Evolutionary conservation across 2,888 invertebrate genomes (phyloP).

Genomic region (Pilophorus perplexus): DNA sequence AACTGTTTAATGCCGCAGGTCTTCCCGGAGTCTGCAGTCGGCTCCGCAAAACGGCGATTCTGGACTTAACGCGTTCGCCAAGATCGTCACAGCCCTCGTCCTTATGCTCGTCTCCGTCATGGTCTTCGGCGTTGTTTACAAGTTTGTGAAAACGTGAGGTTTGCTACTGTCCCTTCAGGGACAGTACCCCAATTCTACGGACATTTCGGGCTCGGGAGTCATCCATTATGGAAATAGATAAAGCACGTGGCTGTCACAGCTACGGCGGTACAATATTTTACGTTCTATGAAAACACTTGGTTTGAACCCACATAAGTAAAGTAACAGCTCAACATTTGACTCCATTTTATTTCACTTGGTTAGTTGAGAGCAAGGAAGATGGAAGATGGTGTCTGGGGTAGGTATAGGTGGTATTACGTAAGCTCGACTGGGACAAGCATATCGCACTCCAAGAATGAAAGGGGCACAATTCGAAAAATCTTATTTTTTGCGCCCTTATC

Average conservation of each 20-base stretch:
- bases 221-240: constrained; percentile 10
- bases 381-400: too few relatives aligned
- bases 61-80: constrained; percentile 68
- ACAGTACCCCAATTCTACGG: constrained; percentile 30
- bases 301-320: too few relatives aligned
- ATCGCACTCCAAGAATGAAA: too few relatives aligned
- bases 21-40: constrained; percentile 20
- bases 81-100: constrained; percentile 67
- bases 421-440: too few relatives aligned
- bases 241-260: not conserved
- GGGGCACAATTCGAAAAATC: too few relatives aligned
- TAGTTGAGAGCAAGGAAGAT: too few relatives aligned
- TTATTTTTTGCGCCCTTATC: too few relatives aligned
- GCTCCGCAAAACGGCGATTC: constrained; percentile 57
- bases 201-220: not conserved
- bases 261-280: not conserved
- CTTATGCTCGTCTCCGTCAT: constrained; percentile 67
- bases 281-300: not conserved
- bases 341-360: too few relatives aligned
- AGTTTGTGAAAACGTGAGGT: constrained; percentile 73
- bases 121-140: constrained; percentile 71
- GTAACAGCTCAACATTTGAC: too few relatives aligned
- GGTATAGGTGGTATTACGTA: too few relatives aligned
- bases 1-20: too few relatives aligned
- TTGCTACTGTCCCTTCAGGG: constrained; percentile 64